Evolutionary conservation across 2,113 vertebrate genomes (phyloP).

Genomic region (Sturnus vulgaris): DNA sequence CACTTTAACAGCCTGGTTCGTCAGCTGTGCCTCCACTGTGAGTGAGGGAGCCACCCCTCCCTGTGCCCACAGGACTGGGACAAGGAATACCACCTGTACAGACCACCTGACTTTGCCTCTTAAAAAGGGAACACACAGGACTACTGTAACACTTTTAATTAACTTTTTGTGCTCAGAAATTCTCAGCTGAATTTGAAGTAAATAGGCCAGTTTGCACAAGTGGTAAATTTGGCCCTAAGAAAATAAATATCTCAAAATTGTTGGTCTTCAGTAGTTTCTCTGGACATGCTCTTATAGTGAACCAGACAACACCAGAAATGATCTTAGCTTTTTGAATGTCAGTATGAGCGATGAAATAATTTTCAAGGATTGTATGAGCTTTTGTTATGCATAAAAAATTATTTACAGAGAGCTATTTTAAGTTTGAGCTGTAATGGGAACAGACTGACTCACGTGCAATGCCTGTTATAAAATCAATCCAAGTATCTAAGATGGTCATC

Average conservation of each 20-base stretch:
- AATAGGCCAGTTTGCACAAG: background rate
- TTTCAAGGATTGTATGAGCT: background rate
- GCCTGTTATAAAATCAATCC: constrained; percentile 7
- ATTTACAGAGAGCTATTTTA: constrained; percentile 60
- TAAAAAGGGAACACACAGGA: background rate
- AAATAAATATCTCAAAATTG: background rate
- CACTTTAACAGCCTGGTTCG: background rate
- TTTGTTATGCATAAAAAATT: constrained; percentile 51
- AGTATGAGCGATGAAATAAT: constrained; percentile 20
- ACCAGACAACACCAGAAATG: background rate
- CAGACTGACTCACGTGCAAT: constrained; percentile 30
- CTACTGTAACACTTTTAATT: background rate
- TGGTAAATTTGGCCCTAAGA: background rate
- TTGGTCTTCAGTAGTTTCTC: background rate
- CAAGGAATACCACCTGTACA: accelerated
- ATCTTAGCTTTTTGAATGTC: background rate
- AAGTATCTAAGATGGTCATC: constrained; percentile 35
- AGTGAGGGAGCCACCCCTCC: accelerated
- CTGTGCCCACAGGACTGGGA: background rate
- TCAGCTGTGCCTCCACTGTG: background rate
- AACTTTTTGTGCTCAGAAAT: background rate
- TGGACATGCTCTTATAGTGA: background rate
- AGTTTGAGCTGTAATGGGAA: constrained; percentile 39
- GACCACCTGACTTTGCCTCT: background rate
- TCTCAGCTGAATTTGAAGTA: background rate